Conservation (phyloP, 1,140 invertebrate species). For the Lutraria rhynchaena region DNA sequence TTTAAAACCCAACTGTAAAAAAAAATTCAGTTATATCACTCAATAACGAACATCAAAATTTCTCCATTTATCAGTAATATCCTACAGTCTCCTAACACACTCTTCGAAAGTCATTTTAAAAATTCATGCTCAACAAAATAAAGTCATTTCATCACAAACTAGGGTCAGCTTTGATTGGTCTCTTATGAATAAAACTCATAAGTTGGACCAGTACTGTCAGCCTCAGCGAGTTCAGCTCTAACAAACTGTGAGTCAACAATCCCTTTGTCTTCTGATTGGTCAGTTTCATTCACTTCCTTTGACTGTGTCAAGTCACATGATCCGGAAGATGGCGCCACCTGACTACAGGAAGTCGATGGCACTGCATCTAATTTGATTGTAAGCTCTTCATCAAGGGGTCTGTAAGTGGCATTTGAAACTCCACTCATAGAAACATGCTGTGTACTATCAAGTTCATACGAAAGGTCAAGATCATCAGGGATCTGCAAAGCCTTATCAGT, state of each 20-base stretch:
- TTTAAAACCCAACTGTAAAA: too few species aligned
- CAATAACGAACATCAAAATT: too few species aligned
- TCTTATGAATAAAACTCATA: conserved; percentile 51
- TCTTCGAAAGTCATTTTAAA: too few species aligned
- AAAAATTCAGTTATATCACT: too few species aligned
- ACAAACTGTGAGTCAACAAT: not conserved
- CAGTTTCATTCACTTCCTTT: not conserved
- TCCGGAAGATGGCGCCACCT: conserved; percentile 41
- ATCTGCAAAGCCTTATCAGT: conserved; percentile 52
- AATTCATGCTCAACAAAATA: too few species aligned
- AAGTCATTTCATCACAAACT: too few species aligned
- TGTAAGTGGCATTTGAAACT: conserved; percentile 11
- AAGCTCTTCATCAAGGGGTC: conserved; percentile 24
- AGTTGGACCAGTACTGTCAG: conserved; percentile 39
- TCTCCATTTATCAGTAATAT: too few species aligned
- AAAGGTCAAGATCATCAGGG: conserved; percentile 56
- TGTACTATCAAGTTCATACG: not conserved
- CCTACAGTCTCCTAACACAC: too few species aligned
- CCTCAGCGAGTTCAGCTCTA: conserved; percentile 40
- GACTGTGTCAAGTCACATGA: conserved; percentile 33
- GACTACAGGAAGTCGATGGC: conserved; percentile 22
- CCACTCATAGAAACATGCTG: not conserved
- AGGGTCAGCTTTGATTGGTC: too few species aligned
- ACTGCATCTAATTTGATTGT: not conserved
- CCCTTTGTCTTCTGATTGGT: conserved; percentile 10